These are phyloP conservation scores for Pseudocheirus occidentalis DNA, from an alignment of 2,797 vertebrate species.

Conservation along the genomic window DNA sequence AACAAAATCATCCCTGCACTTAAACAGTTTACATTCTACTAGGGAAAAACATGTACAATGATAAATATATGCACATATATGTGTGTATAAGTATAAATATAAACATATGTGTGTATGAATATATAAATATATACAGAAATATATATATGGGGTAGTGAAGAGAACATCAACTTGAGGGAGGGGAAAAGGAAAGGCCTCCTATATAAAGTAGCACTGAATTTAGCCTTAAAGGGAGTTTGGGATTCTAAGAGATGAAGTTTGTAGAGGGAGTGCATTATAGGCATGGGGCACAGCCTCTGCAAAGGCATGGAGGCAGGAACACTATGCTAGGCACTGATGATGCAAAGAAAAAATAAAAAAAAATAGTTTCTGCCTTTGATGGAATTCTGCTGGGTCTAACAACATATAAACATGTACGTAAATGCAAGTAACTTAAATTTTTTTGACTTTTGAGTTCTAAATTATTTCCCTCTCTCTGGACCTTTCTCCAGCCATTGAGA, in stretches of 20 bases:
- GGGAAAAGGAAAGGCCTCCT: not conserved
- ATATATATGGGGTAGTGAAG: not conserved
- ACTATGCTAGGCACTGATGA: not conserved
- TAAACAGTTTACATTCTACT: not conserved
- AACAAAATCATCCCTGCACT: not conserved
- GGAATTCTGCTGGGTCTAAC: not conserved
- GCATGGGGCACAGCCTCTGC: not conserved
- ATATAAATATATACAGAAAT: not conserved
- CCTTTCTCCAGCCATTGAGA: not conserved
- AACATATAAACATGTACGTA: not conserved
- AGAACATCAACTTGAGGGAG: not conserved
- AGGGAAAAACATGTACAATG: not conserved
- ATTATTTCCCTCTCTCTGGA: not conserved
- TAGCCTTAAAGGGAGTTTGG: not conserved
- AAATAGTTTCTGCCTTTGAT: not conserved
- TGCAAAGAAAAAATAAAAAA: not conserved
- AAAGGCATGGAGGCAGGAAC: not conserved
- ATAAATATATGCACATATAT: not conserved
- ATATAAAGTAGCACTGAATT: not conserved
- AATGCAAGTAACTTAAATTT: not conserved
- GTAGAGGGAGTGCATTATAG: not conserved
- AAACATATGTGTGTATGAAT: not conserved
- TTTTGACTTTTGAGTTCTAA: not conserved
- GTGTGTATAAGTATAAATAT: no score
- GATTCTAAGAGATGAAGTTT: not conserved